phyloP scores from a whole-genome alignment of 2,113 vertebrate genomes.

The Toxotes jaculatrix region DNA sequence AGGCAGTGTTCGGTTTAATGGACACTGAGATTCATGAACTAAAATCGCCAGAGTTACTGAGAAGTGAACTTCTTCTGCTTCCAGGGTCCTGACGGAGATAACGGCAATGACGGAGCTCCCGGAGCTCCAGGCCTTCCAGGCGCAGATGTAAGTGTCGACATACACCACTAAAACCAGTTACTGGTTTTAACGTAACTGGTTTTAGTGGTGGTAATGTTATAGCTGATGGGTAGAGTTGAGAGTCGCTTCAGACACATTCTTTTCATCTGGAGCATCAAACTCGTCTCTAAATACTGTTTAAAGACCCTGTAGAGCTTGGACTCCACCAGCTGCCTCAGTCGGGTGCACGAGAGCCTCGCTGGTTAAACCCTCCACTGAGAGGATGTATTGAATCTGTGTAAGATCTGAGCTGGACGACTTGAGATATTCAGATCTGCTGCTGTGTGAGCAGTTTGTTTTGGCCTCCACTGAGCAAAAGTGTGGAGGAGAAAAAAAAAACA shows the following conservation, averaged over 20 bases:
- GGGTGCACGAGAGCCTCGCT: background rate
- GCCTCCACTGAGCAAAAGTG: slow-evolving; percentile 37
- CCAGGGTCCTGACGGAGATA: slow-evolving; percentile 90
- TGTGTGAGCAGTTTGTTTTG: slow-evolving; percentile 65
- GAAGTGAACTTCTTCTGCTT: slow-evolving; percentile 41
- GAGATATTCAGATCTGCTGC: slow-evolving; percentile 50
- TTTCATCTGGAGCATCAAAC: background rate
- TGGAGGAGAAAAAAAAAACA: background rate
- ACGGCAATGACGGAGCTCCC: slow-evolving; percentile 87
- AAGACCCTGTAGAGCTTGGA: background rate
- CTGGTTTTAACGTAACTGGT: no score
- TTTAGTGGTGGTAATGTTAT: no score
- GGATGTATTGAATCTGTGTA: slow-evolving; percentile 31
- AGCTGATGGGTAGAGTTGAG: no score
- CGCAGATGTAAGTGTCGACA: slow-evolving; percentile 89
- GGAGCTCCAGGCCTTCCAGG: slow-evolving; percentile 91
- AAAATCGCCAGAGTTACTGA: background rate
- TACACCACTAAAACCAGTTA: no score
- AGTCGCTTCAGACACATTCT: background rate
- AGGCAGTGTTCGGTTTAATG: background rate
- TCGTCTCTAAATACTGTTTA: background rate
- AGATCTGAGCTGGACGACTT: slow-evolving; percentile 43
- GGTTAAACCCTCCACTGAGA: background rate
- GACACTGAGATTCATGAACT: background rate
- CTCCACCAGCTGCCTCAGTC: background rate